A percentile compares a stretch with the other conserved stretches of the same genome.
These are phyloP conservation scores for Neotoxoptera formosana DNA, from an alignment of 1,140 invertebrate genomes.

Conservation along the genomic window DNA sequence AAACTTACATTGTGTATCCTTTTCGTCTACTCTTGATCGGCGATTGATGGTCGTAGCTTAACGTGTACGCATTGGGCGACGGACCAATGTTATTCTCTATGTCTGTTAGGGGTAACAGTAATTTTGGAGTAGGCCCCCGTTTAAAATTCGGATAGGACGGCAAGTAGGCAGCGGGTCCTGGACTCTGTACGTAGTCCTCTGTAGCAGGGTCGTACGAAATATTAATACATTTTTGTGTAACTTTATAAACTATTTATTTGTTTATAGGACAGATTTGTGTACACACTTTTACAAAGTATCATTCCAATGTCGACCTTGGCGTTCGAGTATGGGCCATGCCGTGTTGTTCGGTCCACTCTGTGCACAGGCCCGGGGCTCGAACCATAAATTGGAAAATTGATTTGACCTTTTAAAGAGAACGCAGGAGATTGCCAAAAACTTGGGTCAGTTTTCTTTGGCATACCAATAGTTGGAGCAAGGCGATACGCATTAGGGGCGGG, in stretches of 20 bases:
- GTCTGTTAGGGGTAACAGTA: neutral
- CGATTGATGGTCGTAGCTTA: neutral
- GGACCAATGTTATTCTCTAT: neutral
- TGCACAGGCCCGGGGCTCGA: constrained; percentile 1
- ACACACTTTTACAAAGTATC: neutral
- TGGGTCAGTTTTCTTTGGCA: constrained; percentile 21
- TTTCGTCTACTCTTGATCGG: neutral
- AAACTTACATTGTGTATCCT: constrained; percentile 36
- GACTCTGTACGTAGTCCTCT: neutral
- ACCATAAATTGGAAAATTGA: neutral
- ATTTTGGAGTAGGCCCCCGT: neutral
- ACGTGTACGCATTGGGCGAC: neutral
- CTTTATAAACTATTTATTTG: neutral
- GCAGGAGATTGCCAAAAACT: constrained; percentile 35
- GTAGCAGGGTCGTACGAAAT: neutral
- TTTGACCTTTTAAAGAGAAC: neutral
- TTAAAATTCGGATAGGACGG: constrained; percentile 26
- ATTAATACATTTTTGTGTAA: neutral
- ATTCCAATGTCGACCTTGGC: neutral
- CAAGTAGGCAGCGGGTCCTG: constrained; percentile 26
- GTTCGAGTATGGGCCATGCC: neutral
- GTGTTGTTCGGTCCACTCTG: neutral
- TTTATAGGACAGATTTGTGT: neutral
- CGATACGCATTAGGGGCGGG: neutral
- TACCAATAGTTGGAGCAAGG: neutral